Percentiles rank a stretch among this genome's conserved stretches.
Conservation (phyloP, 2,888 invertebrate genomes). For the Eulithis testata region DNA sequence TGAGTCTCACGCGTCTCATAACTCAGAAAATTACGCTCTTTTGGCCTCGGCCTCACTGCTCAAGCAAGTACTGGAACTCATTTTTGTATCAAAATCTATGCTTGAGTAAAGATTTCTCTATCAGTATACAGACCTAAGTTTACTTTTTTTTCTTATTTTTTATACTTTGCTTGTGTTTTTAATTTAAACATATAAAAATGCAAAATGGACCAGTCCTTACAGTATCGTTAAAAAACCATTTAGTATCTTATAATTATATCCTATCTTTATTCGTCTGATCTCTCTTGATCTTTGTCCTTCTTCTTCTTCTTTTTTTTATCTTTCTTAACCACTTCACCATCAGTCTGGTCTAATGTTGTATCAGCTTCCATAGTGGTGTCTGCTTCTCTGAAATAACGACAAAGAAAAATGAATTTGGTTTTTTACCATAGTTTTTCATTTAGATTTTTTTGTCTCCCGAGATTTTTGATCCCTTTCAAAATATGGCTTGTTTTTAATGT, state of each 20-base stretch:
- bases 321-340: constrained; percentile 79
- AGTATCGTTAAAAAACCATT: constrained; percentile 25
- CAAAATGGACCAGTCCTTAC: too few relatives aligned
- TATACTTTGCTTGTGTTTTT: too few relatives aligned
- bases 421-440: background rate
- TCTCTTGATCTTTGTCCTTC: constrained; percentile 87
- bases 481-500: background rate
- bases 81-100: too few relatives aligned
- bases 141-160: too few relatives aligned
- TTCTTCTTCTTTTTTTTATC: constrained; percentile 92
- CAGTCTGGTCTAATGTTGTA: constrained; percentile 62
- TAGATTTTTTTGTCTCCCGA: constrained; percentile 8
- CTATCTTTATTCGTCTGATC: constrained; percentile 65
- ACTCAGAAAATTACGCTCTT: too few relatives aligned
- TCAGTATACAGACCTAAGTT: too few relatives aligned
- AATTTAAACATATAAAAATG: too few relatives aligned
- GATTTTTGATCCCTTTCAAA: background rate
- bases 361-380: constrained; percentile 68
- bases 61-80: too few relatives aligned
- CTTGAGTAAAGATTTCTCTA: too few relatives aligned
- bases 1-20: too few relatives aligned
- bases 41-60: too few relatives aligned
- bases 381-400: constrained; percentile 51
- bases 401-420: background rate
- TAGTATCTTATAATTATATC: constrained; percentile 39